These are phyloP conservation scores for Sebastes cheni DNA, from an alignment of 2,797 vertebrate genomes.

Conservation along the genomic window DNA sequence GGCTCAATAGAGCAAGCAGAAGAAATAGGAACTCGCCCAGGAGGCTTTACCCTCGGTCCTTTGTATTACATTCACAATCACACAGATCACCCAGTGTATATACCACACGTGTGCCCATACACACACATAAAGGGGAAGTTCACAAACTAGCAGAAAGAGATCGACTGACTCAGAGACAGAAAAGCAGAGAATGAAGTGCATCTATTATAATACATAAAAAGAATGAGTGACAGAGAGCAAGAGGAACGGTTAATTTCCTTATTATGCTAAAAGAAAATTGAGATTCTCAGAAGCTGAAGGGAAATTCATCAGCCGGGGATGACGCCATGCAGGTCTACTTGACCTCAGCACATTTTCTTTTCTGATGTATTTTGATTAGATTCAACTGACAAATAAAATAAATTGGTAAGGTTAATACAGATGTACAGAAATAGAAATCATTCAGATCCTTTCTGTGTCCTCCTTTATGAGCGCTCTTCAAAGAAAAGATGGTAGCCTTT, in stretches of 20 bases:
- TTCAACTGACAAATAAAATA: neutral
- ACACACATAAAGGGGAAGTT: neutral
- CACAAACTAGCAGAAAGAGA: neutral
- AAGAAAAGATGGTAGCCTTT: neutral
- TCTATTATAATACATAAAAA: neutral
- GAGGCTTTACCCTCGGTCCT: conserved; percentile 27
- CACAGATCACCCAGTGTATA: neutral
- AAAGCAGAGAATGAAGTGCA: neutral
- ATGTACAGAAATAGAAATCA: neutral
- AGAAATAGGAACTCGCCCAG: conserved; percentile 28
- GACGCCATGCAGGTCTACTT: neutral
- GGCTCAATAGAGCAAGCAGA: conserved; percentile 24
- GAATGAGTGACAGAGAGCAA: neutral
- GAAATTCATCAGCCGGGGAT: neutral
- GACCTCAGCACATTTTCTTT: neutral
- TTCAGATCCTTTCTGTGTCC: too few species aligned
- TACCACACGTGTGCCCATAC: neutral
- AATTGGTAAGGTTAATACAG: neutral
- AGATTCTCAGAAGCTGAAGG: neutral
- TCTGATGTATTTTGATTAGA: neutral
- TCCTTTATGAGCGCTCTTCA: neutral
- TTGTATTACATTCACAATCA: neutral
- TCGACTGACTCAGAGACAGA: neutral
- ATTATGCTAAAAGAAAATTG: neutral
- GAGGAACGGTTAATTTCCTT: neutral